Conservation (phyloP, 2,888 invertebrate genomes). For the Cheilosia soror region DNA sequence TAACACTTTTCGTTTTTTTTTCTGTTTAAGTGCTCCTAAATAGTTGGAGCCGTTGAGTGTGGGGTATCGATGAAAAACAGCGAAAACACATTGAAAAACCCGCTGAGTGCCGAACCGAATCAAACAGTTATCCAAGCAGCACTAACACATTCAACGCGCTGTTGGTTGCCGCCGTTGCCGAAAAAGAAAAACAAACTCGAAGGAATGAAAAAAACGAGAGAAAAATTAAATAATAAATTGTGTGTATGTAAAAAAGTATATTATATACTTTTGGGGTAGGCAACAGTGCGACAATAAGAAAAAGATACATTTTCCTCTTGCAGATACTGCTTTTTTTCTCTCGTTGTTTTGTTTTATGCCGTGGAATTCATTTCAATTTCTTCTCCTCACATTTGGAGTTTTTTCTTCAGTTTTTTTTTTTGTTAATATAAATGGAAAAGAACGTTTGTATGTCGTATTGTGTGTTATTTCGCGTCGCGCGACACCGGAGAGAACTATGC, state of each 20-base stretch:
- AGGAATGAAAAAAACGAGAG: slow-evolving; percentile 65
- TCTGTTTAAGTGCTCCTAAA: slow-evolving; percentile 39
- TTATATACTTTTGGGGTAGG: slow-evolving; percentile 75
- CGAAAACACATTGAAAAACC: slow-evolving; percentile 67
- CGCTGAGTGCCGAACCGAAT: slow-evolving; percentile 74
- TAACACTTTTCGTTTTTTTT: slow-evolving; percentile 23
- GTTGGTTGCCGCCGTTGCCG: slow-evolving; percentile 62
- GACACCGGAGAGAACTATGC: slow-evolving; percentile 71
- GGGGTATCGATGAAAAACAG: slow-evolving; percentile 49
- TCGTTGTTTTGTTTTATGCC: slow-evolving; percentile 69
- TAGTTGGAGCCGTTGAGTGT: slow-evolving; percentile 43
- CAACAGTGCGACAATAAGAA: slow-evolving; percentile 75
- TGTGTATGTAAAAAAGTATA: slow-evolving; percentile 74
- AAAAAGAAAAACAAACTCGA: slow-evolving; percentile 74
- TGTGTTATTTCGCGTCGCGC: slow-evolving; percentile 59
- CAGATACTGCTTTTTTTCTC: slow-evolving; percentile 66
- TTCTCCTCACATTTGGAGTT: slow-evolving; percentile 54
- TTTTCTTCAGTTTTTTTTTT: slow-evolving; percentile 9
- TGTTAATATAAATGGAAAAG: slow-evolving; percentile 53
- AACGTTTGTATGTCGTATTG: slow-evolving; percentile 53
- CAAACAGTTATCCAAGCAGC: slow-evolving; percentile 76
- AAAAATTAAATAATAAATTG: slow-evolving; percentile 76
- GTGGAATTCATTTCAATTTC: slow-evolving; percentile 69
- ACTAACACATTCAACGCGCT: slow-evolving; percentile 74
- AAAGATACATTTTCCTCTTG: slow-evolving; percentile 75